Percentiles rank a stretch among this genome's conserved stretches.
phyloP scores from a whole-genome alignment of 2,113 vertebrate species.

The Lutjanus erythropterus region DNA sequence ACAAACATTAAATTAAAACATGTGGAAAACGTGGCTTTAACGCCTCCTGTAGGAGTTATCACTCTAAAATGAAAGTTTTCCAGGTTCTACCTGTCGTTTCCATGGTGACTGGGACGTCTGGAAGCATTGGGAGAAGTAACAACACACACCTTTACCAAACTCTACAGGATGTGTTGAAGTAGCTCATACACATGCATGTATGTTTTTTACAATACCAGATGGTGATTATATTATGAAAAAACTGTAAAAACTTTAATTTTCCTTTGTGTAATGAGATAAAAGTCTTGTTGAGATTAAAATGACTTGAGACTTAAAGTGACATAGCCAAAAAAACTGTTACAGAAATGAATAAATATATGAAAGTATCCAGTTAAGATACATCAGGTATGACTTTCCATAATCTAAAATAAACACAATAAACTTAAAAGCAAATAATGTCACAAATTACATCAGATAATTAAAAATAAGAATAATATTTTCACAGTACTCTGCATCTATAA shows the following conservation, averaged over 20 bases:
- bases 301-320: neutral
- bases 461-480: no score
- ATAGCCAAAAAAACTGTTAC: no score
- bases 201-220: neutral
- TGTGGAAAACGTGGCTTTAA: neutral
- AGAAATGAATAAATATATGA: no score
- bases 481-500: neutral
- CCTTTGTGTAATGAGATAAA: neutral
- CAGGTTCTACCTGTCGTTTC: conserved; percentile 38
- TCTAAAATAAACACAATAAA: no score
- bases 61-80: neutral
- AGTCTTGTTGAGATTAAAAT: neutral
- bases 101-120: conserved; percentile 24
- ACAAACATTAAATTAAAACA: neutral
- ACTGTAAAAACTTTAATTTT: neutral
- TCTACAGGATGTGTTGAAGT: neutral
- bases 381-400: neutral
- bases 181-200: neutral
- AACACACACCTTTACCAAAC: conserved; percentile 1
- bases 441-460: no score
- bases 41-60: neutral
- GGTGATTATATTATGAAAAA: neutral
- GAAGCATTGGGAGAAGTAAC: conserved; percentile 36
- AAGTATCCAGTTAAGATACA: neutral
- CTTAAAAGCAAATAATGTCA: no score